Conservation (phyloP, 1,140 invertebrate genomes). For the Stenopsyche tienmushanensis region DNA sequence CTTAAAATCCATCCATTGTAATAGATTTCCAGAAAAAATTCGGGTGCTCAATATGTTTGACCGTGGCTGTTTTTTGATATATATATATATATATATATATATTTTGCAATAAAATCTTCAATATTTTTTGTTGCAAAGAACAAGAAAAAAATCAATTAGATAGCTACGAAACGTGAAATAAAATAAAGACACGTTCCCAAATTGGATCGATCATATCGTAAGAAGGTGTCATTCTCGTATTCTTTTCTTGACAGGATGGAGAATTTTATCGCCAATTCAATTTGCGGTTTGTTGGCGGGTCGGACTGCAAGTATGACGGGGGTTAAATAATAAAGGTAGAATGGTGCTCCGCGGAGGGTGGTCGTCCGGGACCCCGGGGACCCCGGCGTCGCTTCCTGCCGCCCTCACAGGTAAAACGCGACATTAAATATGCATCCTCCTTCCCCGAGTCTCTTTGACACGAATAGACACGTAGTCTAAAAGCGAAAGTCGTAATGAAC, state of each 20-base stretch:
- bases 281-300: constrained; percentile 28
- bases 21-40: too few species aligned
- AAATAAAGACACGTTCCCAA: neutral
- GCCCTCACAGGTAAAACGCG: constrained; percentile 31
- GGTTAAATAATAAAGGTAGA: constrained; percentile 34
- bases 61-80: too few species aligned
- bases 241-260: neutral
- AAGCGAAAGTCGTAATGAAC: neutral
- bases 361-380: constrained; percentile 10
- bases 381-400: constrained; percentile 8
- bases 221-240: constrained; percentile 15
- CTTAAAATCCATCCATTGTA: too few species aligned
- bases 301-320: constrained; percentile 29
- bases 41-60: too few species aligned
- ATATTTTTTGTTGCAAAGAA: too few species aligned
- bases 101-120: too few species aligned
- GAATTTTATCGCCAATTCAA: constrained; percentile 40
- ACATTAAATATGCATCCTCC: constrained; percentile 38
- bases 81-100: too few species aligned
- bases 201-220: constrained; percentile 22
- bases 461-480: constrained; percentile 9
- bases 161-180: too few species aligned
- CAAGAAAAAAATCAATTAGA: too few species aligned
- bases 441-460: constrained; percentile 20
- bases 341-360: neutral